Evolutionary conservation across 2,888 invertebrate species (phyloP).

Genomic region (Scrobipalpa costella): DNA sequence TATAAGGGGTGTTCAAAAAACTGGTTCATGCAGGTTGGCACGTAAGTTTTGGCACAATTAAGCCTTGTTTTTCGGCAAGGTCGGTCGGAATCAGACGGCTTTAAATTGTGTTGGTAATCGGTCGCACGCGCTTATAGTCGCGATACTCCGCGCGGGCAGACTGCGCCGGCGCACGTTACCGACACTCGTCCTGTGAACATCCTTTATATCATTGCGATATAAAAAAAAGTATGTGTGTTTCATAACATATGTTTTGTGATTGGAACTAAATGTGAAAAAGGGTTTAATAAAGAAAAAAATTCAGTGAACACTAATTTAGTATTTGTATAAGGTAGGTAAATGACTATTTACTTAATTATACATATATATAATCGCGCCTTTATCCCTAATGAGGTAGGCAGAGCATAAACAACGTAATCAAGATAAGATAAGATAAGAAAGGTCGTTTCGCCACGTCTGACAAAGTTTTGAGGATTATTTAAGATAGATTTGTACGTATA

Average conservation of each 20-base stretch:
- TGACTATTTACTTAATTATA: neutral
- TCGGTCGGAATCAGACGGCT: conserved; percentile 42
- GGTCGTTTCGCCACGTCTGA: too few relatives aligned
- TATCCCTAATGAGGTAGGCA: too few relatives aligned
- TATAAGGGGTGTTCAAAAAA: neutral
- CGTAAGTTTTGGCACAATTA: conserved; percentile 18
- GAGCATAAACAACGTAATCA: too few relatives aligned
- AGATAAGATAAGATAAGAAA: too few relatives aligned
- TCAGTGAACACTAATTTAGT: neutral
- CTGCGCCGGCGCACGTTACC: conserved; percentile 33
- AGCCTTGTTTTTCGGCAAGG: conserved; percentile 42
- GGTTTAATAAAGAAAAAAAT: neutral
- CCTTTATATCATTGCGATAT: neutral
- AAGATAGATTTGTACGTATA: too few relatives aligned
- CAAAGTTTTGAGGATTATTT: too few relatives aligned
- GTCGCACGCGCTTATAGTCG: conserved; percentile 50
- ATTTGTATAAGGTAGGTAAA: neutral
- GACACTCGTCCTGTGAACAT: conserved; percentile 1
- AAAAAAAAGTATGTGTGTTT: neutral
- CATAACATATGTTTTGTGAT: neutral
- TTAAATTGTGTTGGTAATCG: conserved; percentile 51
- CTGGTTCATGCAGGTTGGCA: conserved; percentile 14
- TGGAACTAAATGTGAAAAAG: neutral
- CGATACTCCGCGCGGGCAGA: conserved; percentile 39
- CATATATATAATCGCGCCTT: neutral